These are phyloP conservation scores for Oconnorella tubifera DNA, from an alignment of 2,888 invertebrate genomes.

Conservation along the genomic window DNA sequence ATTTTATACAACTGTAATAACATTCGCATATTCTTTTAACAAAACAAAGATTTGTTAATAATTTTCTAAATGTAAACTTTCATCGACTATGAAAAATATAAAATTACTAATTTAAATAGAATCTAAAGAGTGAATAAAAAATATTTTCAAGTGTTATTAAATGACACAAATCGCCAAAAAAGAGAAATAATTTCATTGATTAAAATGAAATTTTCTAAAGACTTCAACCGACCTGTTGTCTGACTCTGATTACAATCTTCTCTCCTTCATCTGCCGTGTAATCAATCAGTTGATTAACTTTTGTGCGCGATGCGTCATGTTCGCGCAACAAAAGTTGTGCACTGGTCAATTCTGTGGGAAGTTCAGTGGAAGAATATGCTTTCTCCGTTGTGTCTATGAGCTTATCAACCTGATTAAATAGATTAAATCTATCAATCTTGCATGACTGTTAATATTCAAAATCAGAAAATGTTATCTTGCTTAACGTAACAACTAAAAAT, in stretches of 20 bases:
- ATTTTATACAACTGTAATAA: no score
- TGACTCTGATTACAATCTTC: conserved; percentile 67
- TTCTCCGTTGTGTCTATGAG: conserved; percentile 63
- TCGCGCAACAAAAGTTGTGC: conserved; percentile 63
- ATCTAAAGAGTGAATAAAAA: no score
- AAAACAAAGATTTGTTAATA: no score
- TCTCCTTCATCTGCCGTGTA: conserved; percentile 65
- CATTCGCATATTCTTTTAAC: no score
- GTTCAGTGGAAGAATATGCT: conserved; percentile 53
- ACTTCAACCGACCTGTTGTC: conserved; percentile 64
- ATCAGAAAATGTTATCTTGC: not conserved
- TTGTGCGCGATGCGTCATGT: conserved; percentile 66
- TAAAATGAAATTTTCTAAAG: no score
- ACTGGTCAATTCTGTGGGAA: conserved; percentile 58
- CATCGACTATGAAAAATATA: no score
- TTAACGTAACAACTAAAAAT: not conserved
- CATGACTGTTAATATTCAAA: not conserved
- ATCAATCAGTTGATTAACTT: conserved; percentile 67
- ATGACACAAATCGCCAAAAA: no score
- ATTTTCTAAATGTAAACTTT: no score
- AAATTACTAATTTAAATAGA: no score
- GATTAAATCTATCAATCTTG: not conserved
- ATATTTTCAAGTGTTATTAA: no score
- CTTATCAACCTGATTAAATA: conserved; percentile 60
- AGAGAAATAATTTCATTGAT: no score